These are phyloP conservation scores for Papilio demoleus DNA, from an alignment of 2,888 invertebrate genomes.

Conservation along the genomic window DNA sequence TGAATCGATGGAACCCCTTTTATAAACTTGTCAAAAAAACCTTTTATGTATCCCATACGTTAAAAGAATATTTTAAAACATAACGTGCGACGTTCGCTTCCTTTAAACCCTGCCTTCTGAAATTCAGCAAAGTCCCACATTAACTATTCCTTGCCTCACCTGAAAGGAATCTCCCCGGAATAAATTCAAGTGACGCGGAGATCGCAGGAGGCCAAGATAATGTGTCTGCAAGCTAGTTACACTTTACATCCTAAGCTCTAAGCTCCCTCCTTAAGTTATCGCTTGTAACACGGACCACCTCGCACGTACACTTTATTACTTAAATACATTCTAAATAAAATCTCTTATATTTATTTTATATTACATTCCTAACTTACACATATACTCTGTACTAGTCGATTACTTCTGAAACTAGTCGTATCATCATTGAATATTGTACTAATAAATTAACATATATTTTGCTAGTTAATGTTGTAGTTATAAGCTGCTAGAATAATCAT, in stretches of 20 bases:
- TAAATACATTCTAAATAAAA: constrained; percentile 3
- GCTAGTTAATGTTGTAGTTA: no score
- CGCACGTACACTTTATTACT: constrained; percentile 22
- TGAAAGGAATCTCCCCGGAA: constrained; percentile 47
- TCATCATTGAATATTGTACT: no score
- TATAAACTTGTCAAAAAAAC: constrained; percentile 22
- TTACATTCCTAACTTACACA: neutral
- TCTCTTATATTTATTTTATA: neutral
- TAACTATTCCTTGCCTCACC: constrained; percentile 42
- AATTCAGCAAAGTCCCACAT: constrained; percentile 39
- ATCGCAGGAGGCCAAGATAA: constrained; percentile 38
- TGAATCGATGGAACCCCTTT: constrained; percentile 17
- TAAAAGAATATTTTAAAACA: constrained; percentile 35
- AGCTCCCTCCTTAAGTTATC: constrained; percentile 38
- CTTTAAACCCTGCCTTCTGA: constrained; percentile 29
- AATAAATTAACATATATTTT: no score
- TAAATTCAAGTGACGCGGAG: constrained; percentile 45
- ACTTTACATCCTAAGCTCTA: constrained; percentile 38
- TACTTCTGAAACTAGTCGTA: no score
- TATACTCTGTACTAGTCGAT: no score
- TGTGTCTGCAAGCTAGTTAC: constrained; percentile 40
- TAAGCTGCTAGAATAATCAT: neutral
- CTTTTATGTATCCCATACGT: constrained; percentile 17
- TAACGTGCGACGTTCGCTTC: constrained; percentile 33
- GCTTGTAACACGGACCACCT: constrained; percentile 25